Base-by-base conservation (phyloP, 2,113 vertebrate species). In the Arizona elegans region DNA sequence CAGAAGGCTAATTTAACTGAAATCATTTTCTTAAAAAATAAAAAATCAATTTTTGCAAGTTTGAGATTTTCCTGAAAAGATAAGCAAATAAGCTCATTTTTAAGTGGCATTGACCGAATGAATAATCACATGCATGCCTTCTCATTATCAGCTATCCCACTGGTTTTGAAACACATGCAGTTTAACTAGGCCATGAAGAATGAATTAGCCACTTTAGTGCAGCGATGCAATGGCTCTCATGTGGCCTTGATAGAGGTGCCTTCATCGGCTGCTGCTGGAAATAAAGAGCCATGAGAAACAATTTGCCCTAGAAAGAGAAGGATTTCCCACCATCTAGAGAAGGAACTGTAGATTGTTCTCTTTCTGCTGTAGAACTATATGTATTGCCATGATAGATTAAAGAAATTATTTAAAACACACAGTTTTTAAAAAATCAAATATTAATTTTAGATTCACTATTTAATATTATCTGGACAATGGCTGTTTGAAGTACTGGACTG, bases 111-210 rank as follows among this genome's bases (percentile, higher is more conserved):
- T 38, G 86, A 87, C 96, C 89, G 47, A 91, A 8, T 3, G 47
- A 91, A 8, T 3, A 58, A 59, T 91, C 59, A 85, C 24, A 81
- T 92, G 65, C 21, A 88, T 38, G 58, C 87, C 26, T 54, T 29
- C 13, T 54, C 53, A 88, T 50, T 92, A 92, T 95, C 95, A 95
- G 94, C 87, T 96, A 1, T 86, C 91, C 92, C 87, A 91, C 91
- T 95, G 88, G 86, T 81, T 90, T 95, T 95, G 95, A 94, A 95
- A 96, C 95, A 92, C 58, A 94, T 95, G 58, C 0, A 0, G 90
- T 95, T 96, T 95, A 95, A 96, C 87, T 90, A 91, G 88, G 92
- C 92, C 96, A 95, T 95, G 96, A 95, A 96, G 93, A 75, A 93
- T 88, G 92, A 94, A 88, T 95, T 95, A 94, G 89, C 94, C n/a